Base-by-base conservation (phyloP, 2,113 vertebrate species). In the Taurulus bubalis region DNA sequence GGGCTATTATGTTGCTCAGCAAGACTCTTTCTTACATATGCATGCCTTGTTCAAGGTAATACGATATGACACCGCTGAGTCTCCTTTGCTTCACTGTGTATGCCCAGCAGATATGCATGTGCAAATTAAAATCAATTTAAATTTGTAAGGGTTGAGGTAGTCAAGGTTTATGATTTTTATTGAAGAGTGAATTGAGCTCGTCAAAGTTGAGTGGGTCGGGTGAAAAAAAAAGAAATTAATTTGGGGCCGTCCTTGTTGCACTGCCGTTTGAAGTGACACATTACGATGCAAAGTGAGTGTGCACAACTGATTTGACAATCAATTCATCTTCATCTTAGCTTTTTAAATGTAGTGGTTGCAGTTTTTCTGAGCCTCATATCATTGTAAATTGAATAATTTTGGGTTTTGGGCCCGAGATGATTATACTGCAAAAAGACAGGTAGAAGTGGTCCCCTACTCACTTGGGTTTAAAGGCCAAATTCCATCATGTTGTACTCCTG, bases 81-180 rank as follows among this genome's bases (percentile, higher is more conserved):
- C 75, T 71, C 60, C n/a, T 2, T 8, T 49, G 68, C 65, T 72
- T 40, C 20, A 24, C 45, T 71, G 42, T 80, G 36, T 49, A 72
- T 75, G 70, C 5, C 66, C 49, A 30, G 38, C 69, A 82, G 40
- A 78, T 70, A 56, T 53, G 63, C 66, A 74, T 77, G 81, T 70
- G 53, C 67, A 84, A 75, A 82, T 87, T 84, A 38, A 80, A 90
- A 88, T 90, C 82, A 85, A 88, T 87, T 38, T 26, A 84, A 74
- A 80, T 85, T 49, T 71, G 80, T 40, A 60, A 84, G 8, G 40
- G 74, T 36, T 71, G 64, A 80, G 9, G 22, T 63, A 42, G 58
- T 71, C 71, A 56, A 53, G 38, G 28, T 75, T 68, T 80, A 36
- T 72, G 71, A 79, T 84, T 80, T 88, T 87, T 82, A 71, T 38